Base-by-base conservation (phyloP, 2,888 invertebrate species). In the Leptura quadrifasciata region DNA sequence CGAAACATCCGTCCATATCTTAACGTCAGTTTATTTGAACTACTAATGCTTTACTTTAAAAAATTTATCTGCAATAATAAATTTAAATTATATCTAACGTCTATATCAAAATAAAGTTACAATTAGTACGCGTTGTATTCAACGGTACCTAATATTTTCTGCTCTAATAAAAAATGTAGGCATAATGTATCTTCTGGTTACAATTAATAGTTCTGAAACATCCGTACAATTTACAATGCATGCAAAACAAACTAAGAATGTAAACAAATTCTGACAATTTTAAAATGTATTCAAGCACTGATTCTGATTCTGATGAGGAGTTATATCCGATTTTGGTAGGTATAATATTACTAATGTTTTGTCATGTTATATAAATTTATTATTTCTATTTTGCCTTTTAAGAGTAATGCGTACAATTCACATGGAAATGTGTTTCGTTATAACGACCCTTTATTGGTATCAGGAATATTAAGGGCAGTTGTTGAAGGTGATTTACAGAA, bases 381-480 rank as follows among this genome's bases (percentile, higher is more conserved):
- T 65, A 21, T 39, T 31, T 57, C 9, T 57, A 8, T 24, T 73
- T 8, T 39, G 6, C 63, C 24, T 17, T 61, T n/a, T n/a, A n/a
- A 69, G 69, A 69, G 3, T 21, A 35, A 69, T 39, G 20, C 39
- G 9, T 69, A 69, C 39, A 70, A 60, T 39, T n/a, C n/a, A n/a
- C 21, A 18, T 9, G 17, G 39, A 10, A 39, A 63, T 60, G 74
- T 73, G 15, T 83, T 83, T 69, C 61, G 61, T 35, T 85, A 85
- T 65, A 75, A 78, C 64, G 84, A 85, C 74, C 81, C 83, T 8
- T 63, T 74, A 35, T 63, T 79, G n/a, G 75, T 79, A 12, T 71
- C 77, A 61, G 84, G 83, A 60, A 61, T 84, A 10, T 57, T 83
- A 39, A 75, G 76, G 69, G 84, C 84, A 35, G 83, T 84, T 24